Conservation (phyloP, 1,140 invertebrate genomes). For the Amyelois transitella region DNA sequence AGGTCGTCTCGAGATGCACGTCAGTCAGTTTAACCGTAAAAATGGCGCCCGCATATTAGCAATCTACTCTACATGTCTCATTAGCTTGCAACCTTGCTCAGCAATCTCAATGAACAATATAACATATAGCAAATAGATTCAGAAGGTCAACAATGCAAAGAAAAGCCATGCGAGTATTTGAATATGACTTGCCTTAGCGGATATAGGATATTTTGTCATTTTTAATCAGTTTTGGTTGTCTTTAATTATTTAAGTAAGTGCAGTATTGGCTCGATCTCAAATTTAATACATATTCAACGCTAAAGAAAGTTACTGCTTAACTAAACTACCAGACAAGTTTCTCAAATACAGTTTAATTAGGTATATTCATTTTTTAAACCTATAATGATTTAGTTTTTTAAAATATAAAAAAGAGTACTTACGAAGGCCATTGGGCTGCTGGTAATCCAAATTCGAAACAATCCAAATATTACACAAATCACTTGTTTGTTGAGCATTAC, state of each 20-base stretch:
- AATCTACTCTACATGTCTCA: conserved; percentile 34
- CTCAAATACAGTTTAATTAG: no score
- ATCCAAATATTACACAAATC: conserved; percentile 58
- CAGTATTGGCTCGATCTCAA: conserved; percentile 2
- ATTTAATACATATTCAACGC: not conserved
- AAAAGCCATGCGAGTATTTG: conserved; percentile 17
- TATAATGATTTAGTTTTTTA: not conserved
- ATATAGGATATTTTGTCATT: no score
- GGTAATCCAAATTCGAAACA: conserved; percentile 48
- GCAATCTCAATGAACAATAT: conserved; percentile 35
- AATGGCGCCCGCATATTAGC: conserved; percentile 46
- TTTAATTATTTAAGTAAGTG: not conserved
- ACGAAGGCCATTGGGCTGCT: conserved; percentile 51
- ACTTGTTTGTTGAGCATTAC: conserved; percentile 49
- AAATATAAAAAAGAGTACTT: conserved; percentile 30
- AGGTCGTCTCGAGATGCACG: conserved; percentile 39
- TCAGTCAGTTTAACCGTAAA: conserved; percentile 39
- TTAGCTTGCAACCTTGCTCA: conserved; percentile 42
- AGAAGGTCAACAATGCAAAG: conserved; percentile 24
- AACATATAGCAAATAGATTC: conserved; percentile 23
- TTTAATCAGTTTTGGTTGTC: not conserved
- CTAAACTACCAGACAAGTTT: not conserved
- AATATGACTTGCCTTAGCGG: no score
- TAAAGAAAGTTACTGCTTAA: not conserved
- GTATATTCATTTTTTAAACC: not conserved